phyloP scores from a whole-genome alignment of 2,113 vertebrate species.

The Saccopteryx bilineata region DNA sequence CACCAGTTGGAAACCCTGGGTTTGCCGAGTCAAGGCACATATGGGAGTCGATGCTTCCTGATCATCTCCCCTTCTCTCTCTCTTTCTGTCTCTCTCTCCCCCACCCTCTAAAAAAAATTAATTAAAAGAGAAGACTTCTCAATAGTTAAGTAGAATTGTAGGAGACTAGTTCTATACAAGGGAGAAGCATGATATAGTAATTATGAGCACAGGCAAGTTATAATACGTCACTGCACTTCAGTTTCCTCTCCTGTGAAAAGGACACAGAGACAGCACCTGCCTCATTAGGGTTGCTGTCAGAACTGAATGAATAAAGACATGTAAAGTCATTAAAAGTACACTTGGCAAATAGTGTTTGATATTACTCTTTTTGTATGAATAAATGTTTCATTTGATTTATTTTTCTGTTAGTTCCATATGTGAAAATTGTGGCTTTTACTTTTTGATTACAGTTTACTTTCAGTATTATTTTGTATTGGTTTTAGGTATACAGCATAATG shows the following conservation, averaged over 20 bases:
- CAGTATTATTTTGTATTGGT: not conserved
- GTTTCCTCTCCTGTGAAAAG: not conserved
- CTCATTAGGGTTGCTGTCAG: not conserved
- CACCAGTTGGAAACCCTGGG: too few relatives aligned
- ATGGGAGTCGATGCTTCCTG: too few relatives aligned
- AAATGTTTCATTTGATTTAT: not conserved
- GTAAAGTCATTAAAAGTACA: not conserved
- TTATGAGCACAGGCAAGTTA: not conserved
- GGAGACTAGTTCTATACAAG: not conserved
- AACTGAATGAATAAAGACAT: not conserved
- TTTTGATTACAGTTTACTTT: not conserved
- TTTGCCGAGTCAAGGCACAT: too few relatives aligned
- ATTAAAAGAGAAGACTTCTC: not conserved
- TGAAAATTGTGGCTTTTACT: not conserved
- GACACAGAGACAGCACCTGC: not conserved
- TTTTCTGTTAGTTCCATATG: not conserved
- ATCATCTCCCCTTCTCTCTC: too few relatives aligned
- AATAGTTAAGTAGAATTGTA: not conserved
- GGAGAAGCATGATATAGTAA: not conserved
- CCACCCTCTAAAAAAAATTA: too few relatives aligned
- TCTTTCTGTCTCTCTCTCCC: too few relatives aligned
- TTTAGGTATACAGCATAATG: not conserved
- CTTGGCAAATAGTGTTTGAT: not conserved
- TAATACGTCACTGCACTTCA: not conserved
- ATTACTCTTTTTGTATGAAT: not conserved